phyloP scores from a whole-genome alignment of 2,797 vertebrate species.

The Parauchenoglanis ngamensis region DNA sequence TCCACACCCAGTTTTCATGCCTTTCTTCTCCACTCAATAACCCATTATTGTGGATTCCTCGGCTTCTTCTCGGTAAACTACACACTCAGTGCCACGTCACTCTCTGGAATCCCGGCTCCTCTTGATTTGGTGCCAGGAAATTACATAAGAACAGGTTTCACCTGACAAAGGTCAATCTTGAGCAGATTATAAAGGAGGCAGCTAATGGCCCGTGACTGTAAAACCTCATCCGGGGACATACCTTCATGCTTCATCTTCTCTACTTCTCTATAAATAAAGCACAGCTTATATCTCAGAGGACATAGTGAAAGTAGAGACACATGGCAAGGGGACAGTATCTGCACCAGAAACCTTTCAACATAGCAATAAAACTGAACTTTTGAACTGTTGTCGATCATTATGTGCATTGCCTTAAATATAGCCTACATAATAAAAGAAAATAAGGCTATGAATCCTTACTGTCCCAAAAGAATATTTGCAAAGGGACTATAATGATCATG shows the following conservation, averaged over 20 bases:
- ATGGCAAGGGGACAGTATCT: neutral
- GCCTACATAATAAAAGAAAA: neutral
- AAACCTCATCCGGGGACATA: neutral
- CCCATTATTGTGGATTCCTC: conserved; percentile 36
- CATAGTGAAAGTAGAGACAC: neutral
- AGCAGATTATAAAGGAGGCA: conserved; percentile 40
- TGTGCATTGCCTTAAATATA: neutral
- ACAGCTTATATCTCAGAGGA: neutral
- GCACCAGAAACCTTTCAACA: neutral
- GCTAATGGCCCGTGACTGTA: conserved; percentile 40
- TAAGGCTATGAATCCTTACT: neutral
- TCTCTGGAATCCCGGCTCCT: conserved; percentile 57
- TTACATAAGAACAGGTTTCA: conserved; percentile 58
- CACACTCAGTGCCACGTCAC: conserved; percentile 47
- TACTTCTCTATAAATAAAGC: neutral
- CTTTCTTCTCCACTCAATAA: conserved; percentile 20
- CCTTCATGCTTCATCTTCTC: neutral
- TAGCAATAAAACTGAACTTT: neutral
- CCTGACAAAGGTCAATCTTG: conserved; percentile 55
- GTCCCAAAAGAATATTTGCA: neutral
- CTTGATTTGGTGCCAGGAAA: conserved; percentile 42
- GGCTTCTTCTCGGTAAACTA: conserved; percentile 46
- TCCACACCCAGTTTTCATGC: conserved; percentile 56
- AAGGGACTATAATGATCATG: neutral
- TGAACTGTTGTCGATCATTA: neutral